A percentile compares a stretch with the other conserved stretches of the same genome.
phyloP scores from a whole-genome alignment of 1,140 invertebrate species.

The Apis mellifera region DNA sequence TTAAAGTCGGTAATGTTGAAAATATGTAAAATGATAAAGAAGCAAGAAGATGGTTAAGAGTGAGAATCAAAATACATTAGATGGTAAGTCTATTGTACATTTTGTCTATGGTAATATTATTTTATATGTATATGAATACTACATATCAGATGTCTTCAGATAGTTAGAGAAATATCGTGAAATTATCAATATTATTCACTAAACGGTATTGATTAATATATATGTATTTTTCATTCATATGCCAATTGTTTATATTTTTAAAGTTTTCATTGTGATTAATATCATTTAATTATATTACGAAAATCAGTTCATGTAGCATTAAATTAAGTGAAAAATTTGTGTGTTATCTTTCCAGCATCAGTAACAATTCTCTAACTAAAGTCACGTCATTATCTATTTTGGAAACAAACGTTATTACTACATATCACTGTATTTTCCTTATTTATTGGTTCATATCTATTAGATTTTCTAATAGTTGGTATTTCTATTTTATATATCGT shows the following conservation, averaged over 20 bases:
- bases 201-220: not conserved
- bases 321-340: not conserved
- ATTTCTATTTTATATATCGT: not conserved
- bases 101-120: not conserved
- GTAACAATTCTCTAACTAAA: not conserved
- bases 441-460: not conserved
- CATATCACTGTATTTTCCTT: not conserved
- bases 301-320: not conserved
- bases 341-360: not conserved
- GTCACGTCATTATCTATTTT: constrained; percentile 7
- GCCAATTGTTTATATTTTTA: not conserved
- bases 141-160: not conserved
- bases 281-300: not conserved
- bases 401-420: not conserved
- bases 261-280: not conserved
- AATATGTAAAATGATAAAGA: too few species aligned
- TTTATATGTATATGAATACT: not conserved
- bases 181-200: constrained; percentile 7
- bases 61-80: too few species aligned
- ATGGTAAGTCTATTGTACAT: too few species aligned
- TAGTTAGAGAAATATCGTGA: constrained; percentile 12
- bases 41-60: too few species aligned
- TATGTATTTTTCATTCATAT: not conserved
- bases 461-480: not conserved
- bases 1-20: too few species aligned